These are phyloP conservation scores for Heterohyrax brucei DNA, from an alignment of 2,797 vertebrate genomes.

Conservation along the genomic window DNA sequence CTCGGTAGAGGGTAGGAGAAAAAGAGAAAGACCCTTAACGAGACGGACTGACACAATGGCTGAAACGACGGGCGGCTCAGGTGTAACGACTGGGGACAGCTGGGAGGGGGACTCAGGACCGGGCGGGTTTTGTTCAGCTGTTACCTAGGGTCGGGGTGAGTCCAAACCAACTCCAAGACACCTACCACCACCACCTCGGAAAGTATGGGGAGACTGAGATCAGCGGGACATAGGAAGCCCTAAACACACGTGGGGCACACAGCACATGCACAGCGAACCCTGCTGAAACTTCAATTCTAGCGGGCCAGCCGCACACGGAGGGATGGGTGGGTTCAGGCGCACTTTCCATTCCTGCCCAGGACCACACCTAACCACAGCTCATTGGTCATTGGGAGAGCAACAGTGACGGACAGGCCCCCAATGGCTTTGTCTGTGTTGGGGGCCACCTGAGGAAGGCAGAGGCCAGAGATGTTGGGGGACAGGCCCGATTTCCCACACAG, in stretches of 20 bases:
- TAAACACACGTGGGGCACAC: background rate
- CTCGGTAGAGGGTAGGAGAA: too few species aligned
- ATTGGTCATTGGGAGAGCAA: background rate
- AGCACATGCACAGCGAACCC: background rate
- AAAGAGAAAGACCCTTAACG: too few species aligned
- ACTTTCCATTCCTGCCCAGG: background rate
- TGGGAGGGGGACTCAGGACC: too few species aligned
- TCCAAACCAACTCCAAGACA: too few species aligned
- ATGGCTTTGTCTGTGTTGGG: background rate
- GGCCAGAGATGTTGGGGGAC: fast-evolving
- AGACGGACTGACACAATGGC: too few species aligned
- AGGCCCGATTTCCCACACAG: background rate
- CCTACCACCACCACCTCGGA: background rate
- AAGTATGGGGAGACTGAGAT: background rate
- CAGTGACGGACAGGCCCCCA: background rate
- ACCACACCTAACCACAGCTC: background rate
- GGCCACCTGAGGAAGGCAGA: background rate
- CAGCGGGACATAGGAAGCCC: background rate
- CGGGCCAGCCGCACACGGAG: background rate
- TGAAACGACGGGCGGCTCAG: too few species aligned
- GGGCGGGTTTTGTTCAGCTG: too few species aligned
- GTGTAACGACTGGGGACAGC: too few species aligned
- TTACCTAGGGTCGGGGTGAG: too few species aligned
- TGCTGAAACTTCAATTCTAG: background rate
- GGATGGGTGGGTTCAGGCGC: background rate